Base-by-base conservation (phyloP, 2,888 invertebrate genomes). In the Drosophila tanythrix region DNA sequence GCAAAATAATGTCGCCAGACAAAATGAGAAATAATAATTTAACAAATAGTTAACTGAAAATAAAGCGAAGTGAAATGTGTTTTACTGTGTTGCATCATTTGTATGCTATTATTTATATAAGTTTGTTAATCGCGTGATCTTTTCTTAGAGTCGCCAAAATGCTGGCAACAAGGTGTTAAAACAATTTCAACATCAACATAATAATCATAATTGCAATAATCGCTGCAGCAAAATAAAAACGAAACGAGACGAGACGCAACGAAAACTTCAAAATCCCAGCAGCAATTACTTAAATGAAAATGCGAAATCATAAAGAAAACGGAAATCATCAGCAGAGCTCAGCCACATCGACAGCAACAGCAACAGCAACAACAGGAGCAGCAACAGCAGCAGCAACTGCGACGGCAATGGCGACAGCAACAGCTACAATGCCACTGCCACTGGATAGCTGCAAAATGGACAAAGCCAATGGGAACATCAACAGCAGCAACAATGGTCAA, bases 261-360 rank as follows among this genome's bases (percentile, higher is more conserved):
- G 56, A 69, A 74, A 79, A 73, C 61, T 64, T 18, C 51, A 55
- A 67, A 65, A 69, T 66, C 60, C 62, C 63, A 69, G 53, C 64
- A 76, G 71, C 68, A 79, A 81, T 82, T 82, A 86, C 76, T 82
- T 84, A 85, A 81, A 82, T 82, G 88, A 88, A 87, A 87, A 90
- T 87, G 90, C 87, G 89, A 75, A 88, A 88, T 78, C 90, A 90
- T 76, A 86, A 90, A 81, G 83, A 90, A 82, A 84, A 76, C 81
- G 81, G 81, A 83, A 89, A 88, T 83, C 88, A 89, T 79, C 85
- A 87, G 79, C 87, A 82, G 81, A 79, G 73, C 69, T 73, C 79
- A 71, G 79, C 73, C 51, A 74, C 70, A 67, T 73, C 76, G 71
- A 72, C 75, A 67, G n/a, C 73, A 71, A 61, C 65, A 79, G 60